Percentiles rank a stretch among this genome's conserved stretches.
Evolutionary conservation across 2,888 invertebrate species (phyloP).

Genomic region (Ceriagrion tenellum): DNA sequence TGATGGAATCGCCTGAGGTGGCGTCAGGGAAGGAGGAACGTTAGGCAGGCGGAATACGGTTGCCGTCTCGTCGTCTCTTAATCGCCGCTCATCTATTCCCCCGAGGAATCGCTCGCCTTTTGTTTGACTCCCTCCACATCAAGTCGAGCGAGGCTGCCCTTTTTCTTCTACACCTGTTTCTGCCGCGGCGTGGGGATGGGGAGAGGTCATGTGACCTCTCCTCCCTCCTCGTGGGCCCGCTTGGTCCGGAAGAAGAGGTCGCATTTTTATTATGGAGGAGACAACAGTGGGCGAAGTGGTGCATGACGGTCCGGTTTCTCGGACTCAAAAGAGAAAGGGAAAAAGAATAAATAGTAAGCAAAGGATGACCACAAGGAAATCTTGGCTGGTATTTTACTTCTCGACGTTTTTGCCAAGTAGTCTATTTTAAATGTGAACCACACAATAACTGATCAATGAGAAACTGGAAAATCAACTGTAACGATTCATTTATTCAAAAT

Average conservation of each 20-base stretch:
- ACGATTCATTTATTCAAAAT: too few species aligned
- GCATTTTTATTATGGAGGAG: background rate
- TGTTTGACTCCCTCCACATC: background rate
- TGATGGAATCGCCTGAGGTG: background rate
- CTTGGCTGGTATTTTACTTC: background rate
- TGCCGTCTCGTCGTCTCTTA: constrained; percentile 6
- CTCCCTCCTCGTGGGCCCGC: background rate
- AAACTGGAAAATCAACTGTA: too few species aligned
- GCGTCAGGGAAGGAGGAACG: background rate
- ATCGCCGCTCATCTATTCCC: constrained; percentile 31
- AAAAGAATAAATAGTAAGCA: background rate
- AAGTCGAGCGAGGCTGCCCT: background rate
- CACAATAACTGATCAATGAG: too few species aligned
- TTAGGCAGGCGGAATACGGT: background rate
- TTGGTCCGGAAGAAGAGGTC: background rate
- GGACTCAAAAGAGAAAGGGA: background rate
- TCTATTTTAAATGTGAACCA: too few species aligned
- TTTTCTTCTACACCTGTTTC: constrained; percentile 25
- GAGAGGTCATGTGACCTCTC: background rate
- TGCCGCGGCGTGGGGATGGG: background rate
- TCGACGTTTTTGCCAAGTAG: too few species aligned
- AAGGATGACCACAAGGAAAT: background rate
- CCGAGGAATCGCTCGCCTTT: constrained; percentile 21
- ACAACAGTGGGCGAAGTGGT: constrained; percentile 25
- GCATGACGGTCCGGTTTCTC: constrained; percentile 58